A percentile compares a stretch with the other conserved stretches of the same genome.
Conservation (phyloP, 1,140 invertebrate species). For the Latrodectus geometricus region DNA sequence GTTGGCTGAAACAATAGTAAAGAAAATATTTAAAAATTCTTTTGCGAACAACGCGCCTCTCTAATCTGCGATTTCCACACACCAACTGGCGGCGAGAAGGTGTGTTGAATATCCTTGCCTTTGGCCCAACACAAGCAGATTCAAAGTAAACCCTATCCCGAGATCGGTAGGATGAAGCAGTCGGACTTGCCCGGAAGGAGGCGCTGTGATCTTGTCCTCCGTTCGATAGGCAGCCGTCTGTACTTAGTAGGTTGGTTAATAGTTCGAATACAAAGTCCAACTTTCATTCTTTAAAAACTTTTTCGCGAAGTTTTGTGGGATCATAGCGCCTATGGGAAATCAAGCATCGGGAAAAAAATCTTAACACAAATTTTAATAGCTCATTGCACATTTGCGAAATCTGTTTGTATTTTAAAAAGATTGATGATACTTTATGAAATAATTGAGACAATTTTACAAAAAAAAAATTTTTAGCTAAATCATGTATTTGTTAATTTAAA, state of each 20-base stretch:
- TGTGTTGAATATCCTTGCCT: neutral
- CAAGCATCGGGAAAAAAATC: too few relatives aligned
- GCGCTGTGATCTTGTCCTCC: neutral
- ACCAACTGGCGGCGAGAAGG: neutral
- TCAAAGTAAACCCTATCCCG: neutral
- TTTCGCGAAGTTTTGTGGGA: neutral
- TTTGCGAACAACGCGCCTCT: neutral
- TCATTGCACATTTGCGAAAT: too few relatives aligned
- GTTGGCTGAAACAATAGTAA: neutral
- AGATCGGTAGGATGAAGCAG: neutral
- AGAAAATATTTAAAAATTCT: neutral
- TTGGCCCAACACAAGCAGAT: neutral
- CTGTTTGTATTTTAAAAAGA: too few relatives aligned
- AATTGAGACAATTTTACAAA: too few relatives aligned
- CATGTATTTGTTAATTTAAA: too few relatives aligned
- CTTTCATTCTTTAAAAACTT: neutral
- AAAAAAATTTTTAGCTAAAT: too few relatives aligned
- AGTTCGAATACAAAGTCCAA: neutral
- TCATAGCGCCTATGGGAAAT: neutral
- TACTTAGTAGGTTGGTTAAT: neutral
- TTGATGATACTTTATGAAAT: too few relatives aligned
- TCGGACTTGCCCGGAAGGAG: neutral
- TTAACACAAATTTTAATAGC: too few relatives aligned
- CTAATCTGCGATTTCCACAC: neutral
- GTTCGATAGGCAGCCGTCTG: neutral